Conservation (phyloP, 2,888 invertebrate genomes). For the Papilio elwesi region DNA sequence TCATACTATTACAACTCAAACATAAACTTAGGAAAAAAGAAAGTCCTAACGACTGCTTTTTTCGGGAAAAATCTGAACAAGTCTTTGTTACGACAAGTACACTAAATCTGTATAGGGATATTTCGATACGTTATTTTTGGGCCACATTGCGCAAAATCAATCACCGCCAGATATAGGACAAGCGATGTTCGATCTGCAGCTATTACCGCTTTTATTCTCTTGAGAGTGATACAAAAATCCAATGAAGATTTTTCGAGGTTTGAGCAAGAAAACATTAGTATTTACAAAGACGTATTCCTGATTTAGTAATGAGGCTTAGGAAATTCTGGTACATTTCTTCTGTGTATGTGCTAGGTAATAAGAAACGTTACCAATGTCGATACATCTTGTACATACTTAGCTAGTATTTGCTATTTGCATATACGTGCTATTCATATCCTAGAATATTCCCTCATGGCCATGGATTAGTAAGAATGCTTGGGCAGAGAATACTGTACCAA, state of each 20-base stretch:
- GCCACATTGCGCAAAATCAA: slow-evolving; percentile 36
- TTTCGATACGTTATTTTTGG: slow-evolving; percentile 31
- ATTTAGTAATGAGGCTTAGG: neutral
- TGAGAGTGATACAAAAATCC: slow-evolving; percentile 28
- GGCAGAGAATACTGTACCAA: no score
- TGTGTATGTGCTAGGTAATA: no score
- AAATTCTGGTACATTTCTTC: neutral
- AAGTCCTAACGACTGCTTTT: neutral
- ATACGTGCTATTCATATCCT: no score
- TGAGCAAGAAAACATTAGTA: neutral
- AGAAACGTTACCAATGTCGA: no score
- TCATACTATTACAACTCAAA: no score
- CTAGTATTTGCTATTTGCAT: no score
- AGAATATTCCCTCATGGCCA: no score
- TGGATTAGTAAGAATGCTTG: no score
- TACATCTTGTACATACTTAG: no score
- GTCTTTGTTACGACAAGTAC: slow-evolving; percentile 1
- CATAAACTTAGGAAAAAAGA: neutral
- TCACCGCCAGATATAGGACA: slow-evolving; percentile 38
- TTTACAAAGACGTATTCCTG: neutral
- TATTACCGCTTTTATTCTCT: slow-evolving; percentile 33
- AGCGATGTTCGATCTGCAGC: slow-evolving; percentile 30
- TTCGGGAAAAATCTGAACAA: slow-evolving; percentile 2
- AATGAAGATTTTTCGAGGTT: neutral
- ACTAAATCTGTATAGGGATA: slow-evolving; percentile 8